Evolutionary conservation across 1,140 invertebrate genomes (phyloP), one percentile per base, ranked within the genome.

Genomic region (Triops longicaudatus): DNA sequence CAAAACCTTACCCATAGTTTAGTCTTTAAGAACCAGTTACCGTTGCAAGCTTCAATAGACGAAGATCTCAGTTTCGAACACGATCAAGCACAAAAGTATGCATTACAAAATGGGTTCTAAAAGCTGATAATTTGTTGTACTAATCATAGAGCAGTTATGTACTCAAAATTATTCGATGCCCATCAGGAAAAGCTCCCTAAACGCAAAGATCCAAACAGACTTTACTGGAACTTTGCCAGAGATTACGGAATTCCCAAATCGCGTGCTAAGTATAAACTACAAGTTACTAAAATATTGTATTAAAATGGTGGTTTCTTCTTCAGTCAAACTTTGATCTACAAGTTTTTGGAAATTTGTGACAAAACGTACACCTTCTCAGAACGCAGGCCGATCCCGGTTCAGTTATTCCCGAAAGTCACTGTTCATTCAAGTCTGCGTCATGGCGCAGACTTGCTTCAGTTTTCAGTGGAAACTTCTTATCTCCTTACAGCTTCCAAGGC

Each of bases 161-260:
- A 88, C 76, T 88, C 92, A 1, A 89, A 90, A 82, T 83, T 93
- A 73, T 93, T 91, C 86, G 93, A 95, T 85, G 88, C 91, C 43
- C 86, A 91, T 81, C 91, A 94, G 83, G 85, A 90, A 78, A 90
- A 90, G 81, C 83, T 96, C 73, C 91, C 92, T 11, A 91, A 89
- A 84, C 84, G 87, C 0, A 90, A 90, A 83, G 88, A 93, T 82
- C 86, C 88, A 9, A 81, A 86, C 42, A 88, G 90, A 81, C 91
- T 91, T 71, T 88, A 88, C 22, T 93, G 86, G 83, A 89, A 88
- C 79, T 92, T 91, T 83, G 88, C 89, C 14, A 86, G 91, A 80
- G 84, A 87, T 77, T 91, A 90, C 82, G 93, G 93, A 26, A 90
- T 95, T 50, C 88, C 90, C 7, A 85, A 88, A 74, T 83, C 85